A percentile compares a stretch with the other conserved stretches of the same genome.
Evolutionary conservation across 2,797 vertebrate genomes (phyloP).

Genomic region (Coccyzus lansbergi): DNA sequence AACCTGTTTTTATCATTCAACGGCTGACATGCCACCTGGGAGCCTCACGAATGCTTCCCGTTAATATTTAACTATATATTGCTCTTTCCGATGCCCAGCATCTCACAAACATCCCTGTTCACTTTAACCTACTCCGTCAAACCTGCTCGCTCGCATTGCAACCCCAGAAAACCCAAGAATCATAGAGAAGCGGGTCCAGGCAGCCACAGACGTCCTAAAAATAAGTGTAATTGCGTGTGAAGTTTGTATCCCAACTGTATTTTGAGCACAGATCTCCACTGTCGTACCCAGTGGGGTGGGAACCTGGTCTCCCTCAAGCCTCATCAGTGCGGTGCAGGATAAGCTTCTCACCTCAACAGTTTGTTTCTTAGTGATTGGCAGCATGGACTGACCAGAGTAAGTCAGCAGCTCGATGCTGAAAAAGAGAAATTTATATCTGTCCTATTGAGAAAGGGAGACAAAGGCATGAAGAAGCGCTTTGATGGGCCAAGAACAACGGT

Average conservation of each 20-base stretch:
- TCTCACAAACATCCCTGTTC: slow-evolving; percentile 47
- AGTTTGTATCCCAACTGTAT: background rate
- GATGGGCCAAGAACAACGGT: background rate
- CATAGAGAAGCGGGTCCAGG: background rate
- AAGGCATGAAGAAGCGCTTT: background rate
- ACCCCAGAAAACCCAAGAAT: background rate
- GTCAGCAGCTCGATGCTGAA: background rate
- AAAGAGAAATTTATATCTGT: background rate
- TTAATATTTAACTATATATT: slow-evolving; percentile 64
- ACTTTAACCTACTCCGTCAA: background rate
- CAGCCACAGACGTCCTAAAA: background rate
- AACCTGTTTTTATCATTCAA: slow-evolving; percentile 33
- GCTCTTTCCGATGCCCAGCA: background rate
- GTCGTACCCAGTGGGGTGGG: background rate
- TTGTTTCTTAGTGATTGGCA: background rate
- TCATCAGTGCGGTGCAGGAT: background rate
- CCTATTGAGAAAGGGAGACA: background rate
- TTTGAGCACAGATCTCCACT: background rate
- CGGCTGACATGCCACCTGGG: background rate
- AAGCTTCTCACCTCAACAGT: background rate
- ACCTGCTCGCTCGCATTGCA: background rate
- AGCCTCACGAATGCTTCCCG: background rate
- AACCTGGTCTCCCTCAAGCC: background rate
- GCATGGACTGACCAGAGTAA: background rate
- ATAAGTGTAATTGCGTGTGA: rapidly evolving